phyloP scores from a whole-genome alignment of 2,888 invertebrate species.

The Adela reaumurella region DNA sequence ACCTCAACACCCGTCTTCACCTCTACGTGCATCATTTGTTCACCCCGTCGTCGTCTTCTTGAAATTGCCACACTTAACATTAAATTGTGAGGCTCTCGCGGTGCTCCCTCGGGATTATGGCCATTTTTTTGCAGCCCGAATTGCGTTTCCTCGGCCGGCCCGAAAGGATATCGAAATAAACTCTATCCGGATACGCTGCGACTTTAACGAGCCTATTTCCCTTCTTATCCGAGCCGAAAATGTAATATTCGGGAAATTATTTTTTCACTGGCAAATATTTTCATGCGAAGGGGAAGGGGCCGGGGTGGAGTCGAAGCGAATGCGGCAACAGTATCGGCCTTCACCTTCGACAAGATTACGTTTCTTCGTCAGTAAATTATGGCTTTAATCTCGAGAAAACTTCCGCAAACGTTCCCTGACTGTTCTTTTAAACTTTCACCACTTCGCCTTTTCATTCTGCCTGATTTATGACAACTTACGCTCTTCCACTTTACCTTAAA shows the following conservation, averaged over 20 bases:
- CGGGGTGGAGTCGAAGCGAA: background rate
- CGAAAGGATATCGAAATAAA: constrained; percentile 46
- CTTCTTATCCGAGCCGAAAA: background rate
- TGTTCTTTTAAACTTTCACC: constrained; percentile 40
- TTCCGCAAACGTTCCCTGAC: constrained; percentile 34
- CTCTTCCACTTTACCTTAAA: too few species aligned
- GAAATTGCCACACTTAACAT: constrained; percentile 51
- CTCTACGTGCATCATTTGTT: constrained; percentile 37
- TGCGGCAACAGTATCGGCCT: constrained; percentile 18
- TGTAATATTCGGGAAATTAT: background rate
- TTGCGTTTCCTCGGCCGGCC: constrained; percentile 47
- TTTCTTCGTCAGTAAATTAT: constrained; percentile 43
- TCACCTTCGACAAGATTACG: constrained; percentile 38
- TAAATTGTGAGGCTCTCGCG: constrained; percentile 48
- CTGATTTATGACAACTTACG: constrained; percentile 43
- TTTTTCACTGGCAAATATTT: background rate
- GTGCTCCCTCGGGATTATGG: constrained; percentile 39
- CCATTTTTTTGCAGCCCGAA: constrained; percentile 26
- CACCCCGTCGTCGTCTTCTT: constrained; percentile 41
- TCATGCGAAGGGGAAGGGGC: background rate
- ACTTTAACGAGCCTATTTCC: constrained; percentile 41
- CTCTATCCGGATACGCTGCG: constrained; percentile 35
- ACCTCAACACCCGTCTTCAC: constrained; percentile 15
- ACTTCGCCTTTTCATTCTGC: constrained; percentile 33
- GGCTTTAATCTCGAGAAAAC: constrained; percentile 45